Conservation (phyloP, 2,113 vertebrate species). For the Ivindomyrus marchei region DNA sequence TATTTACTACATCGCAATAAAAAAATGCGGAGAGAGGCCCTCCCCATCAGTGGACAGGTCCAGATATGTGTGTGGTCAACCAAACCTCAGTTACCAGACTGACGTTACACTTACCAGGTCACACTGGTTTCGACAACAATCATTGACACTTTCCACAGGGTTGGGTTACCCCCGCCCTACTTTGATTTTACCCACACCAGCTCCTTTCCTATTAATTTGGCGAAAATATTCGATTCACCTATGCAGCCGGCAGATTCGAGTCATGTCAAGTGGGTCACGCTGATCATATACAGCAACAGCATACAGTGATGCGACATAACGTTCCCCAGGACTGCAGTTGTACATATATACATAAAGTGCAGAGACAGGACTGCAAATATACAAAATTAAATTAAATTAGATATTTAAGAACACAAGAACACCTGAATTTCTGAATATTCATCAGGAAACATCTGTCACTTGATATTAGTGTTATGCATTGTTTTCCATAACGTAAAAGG, state of each 20-base stretch:
- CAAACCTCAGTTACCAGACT: not conserved
- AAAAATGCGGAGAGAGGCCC: not conserved
- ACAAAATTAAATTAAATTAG: not conserved
- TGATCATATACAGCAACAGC: not conserved
- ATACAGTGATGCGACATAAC: not conserved
- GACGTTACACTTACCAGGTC: not conserved
- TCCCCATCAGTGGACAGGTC: not conserved
- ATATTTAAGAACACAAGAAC: not conserved
- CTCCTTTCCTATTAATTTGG: not conserved
- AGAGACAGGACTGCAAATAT: not conserved
- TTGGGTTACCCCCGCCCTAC: not conserved
- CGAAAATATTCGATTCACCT: not conserved
- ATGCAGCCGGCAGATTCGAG: not conserved
- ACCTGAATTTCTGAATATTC: not conserved
- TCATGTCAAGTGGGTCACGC: not conserved
- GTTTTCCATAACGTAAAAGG: not conserved
- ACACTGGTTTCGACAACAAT: not conserved
- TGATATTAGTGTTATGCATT: not conserved
- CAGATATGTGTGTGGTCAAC: not conserved
- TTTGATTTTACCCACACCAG: not conserved
- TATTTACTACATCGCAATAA: slow-evolving; percentile 3
- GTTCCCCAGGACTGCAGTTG: not conserved
- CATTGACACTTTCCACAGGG: not conserved
- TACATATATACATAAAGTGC: not conserved
- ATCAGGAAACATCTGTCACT: not conserved